Base-by-base conservation (phyloP, 2,888 invertebrate genomes). In the Chesias legatella region DNA sequence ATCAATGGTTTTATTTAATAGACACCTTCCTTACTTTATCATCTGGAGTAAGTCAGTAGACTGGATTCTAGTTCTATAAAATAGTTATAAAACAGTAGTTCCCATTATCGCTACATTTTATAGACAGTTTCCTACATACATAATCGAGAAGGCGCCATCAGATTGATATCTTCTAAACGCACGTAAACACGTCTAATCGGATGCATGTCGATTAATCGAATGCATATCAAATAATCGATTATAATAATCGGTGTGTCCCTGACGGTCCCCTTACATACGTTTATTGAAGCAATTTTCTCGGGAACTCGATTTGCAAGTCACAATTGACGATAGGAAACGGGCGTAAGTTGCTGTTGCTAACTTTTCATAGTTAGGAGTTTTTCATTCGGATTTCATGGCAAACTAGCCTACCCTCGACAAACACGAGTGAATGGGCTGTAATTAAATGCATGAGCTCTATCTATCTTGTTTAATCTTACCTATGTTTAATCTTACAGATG, bases 201-300 rank as follows among this genome's bases (percentile, higher is more conserved):
- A 58, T 51, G 56, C 58, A 58, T 55, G 60, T 59, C 56, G 50
- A 63, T 36, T 63, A 64, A 67, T 65, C 71, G 67, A 71, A 74
- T 77, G 45, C 45, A 45, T 40, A 45, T 45, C 45, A 29, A 37
- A 53, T 65, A 64, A 73, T 67, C 73, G 70, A 73, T 77, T 79
- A 76, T 70, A 63, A 74, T 82, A 82, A 82, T 81, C 78, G 81
- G 75, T 79, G 63, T 67, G 67, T 73, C 74, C 75, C 52, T 67
- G 79, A 76, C 69, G 80, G 67, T 73, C 77, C 70, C 68, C 73
- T 80, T 83, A 76, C 81, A 83, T 83, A 75, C 67, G 68, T 66
- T 69, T 70, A 79, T 80, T 73, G 63, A 63, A 67, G 82, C 68
- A 79, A 82, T 83, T 82, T 83, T 69, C 82, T 67, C 63, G 9